Evolutionary conservation across 2,797 vertebrate genomes (phyloP).

Genomic region (Crenichthys baileyi): DNA sequence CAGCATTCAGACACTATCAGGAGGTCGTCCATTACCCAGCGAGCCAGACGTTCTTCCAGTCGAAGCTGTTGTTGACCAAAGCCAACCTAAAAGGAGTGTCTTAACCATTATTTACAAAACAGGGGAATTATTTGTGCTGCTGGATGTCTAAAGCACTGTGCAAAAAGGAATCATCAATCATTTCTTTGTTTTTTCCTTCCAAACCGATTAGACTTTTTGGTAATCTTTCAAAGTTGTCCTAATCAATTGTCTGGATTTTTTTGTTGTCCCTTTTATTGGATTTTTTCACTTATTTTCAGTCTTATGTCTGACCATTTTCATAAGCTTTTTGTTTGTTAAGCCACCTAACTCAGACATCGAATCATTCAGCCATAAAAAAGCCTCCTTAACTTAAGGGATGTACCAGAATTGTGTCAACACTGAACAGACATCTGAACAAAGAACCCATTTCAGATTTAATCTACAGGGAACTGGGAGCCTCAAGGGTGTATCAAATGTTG

Average conservation of each 20-base stretch:
- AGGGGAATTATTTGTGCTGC: neutral
- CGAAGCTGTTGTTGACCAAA: neutral
- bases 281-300: neutral
- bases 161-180: neutral
- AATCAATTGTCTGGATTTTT: neutral
- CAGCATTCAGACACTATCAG: neutral
- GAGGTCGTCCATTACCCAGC: neutral
- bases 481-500: neutral
- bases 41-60: slow-evolving; percentile 1
- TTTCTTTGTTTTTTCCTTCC: neutral
- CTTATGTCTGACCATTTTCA: neutral
- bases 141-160: neutral
- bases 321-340: neutral
- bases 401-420: no score
- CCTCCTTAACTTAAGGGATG: neutral
- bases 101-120: neutral
- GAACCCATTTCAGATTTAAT: neutral
- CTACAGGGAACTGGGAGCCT: neutral
- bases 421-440: no score
- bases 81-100: neutral
- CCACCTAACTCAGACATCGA: neutral
- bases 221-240: neutral
- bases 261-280: neutral
- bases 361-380: neutral
- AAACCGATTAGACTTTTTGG: neutral